Evolutionary conservation across 2,113 vertebrate species (phyloP), one percentile per base, ranked within the genome.

Genomic region (Galeopterus variegatus): DNA sequence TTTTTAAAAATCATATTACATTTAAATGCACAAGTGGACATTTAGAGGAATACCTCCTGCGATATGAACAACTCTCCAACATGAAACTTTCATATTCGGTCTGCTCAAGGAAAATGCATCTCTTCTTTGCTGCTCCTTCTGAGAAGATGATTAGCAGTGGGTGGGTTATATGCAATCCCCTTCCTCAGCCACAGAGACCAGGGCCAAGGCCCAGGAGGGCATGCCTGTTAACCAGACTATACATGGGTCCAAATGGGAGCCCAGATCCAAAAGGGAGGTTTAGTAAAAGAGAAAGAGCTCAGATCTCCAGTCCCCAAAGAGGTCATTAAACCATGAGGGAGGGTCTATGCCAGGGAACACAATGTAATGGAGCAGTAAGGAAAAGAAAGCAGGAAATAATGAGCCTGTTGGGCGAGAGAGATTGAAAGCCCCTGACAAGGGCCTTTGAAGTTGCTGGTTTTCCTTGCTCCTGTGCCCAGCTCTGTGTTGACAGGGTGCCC

Each of bases 1-100:
- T 85, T 90, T 94, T 85, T 41, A 10, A 60, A 85, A 94, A 88
- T 97, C 26, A 81, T 88, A 86, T 85, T 93, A 76, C 82, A 93
- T 52, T 95, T 91, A 93, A 93, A 96, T 85, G 58, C 45, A 41
- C 45, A n/a, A 24, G 56, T 56, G 81, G 81, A 56, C 77, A n/a
- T 85, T 84, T 91, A 94, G 70, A 70, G 72, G 41, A 58, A 88
- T 0, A 36, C 33, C 21, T 85, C 45, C n/a, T 31, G 10, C 72
- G 60, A 23, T 24, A 45, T 52, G 58, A 84, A 56, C 7, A 72
- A 31, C 2, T 24, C 58, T 67, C 9, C 80, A 21, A 79, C 26
- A 6, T 10, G 54, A 89, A 54, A 26, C 93, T 89, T 94, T 83
- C 31, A 28, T 45, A 72, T 14, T 67, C 60, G 36, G 48, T 67